Conservation (phyloP, 2,888 invertebrate genomes). For the Helleia helle region DNA sequence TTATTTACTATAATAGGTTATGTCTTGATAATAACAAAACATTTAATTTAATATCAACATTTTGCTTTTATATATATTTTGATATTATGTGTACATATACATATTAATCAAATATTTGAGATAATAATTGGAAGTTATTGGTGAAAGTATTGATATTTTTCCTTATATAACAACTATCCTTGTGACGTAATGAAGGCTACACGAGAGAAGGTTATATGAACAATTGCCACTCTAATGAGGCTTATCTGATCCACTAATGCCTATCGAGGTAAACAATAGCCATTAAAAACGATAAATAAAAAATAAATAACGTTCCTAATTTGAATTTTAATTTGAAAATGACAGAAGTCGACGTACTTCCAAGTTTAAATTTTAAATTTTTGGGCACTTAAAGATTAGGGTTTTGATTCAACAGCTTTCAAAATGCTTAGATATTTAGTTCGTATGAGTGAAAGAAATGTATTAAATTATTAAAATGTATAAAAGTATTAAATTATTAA, state of each 20-base stretch:
- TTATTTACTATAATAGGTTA: neutral
- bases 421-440: no score
- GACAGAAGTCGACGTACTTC: neutral
- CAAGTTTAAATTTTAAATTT: neutral
- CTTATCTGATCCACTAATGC: neutral
- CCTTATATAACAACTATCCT: slow-evolving; percentile 50
- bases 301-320: neutral
- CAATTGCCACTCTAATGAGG: neutral
- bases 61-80: neutral
- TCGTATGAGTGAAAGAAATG: no score
- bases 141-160: neutral
- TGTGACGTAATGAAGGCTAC: slow-evolving; percentile 44
- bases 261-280: neutral
- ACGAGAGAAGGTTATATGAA: neutral
- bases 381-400: neutral
- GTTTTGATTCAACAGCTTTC: neutral
- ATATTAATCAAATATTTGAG: no score
- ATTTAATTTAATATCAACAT: neutral
- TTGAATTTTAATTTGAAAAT: neutral
- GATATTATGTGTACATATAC: no score
- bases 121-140: neutral
- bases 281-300: neutral
- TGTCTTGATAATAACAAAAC: neutral
- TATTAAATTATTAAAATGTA: no score
- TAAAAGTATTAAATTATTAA: no score